Conservation (phyloP, 2,113 vertebrate genomes). For the Taurulus bubalis region DNA sequence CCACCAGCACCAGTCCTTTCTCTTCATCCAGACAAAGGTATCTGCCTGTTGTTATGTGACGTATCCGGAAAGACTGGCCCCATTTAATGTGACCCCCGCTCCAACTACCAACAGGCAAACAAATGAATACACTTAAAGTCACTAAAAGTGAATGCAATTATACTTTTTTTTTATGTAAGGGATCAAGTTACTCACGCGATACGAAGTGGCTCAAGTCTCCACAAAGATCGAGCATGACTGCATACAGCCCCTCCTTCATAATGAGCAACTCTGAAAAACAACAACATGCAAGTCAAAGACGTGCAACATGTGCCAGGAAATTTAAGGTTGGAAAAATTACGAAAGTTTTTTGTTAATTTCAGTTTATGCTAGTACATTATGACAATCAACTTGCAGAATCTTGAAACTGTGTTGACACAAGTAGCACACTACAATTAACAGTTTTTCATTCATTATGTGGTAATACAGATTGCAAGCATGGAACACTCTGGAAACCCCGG, state of each 20-base stretch:
- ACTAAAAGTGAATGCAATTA: background rate
- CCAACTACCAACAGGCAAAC: constrained; percentile 80
- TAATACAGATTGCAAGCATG: background rate
- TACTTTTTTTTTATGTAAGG: background rate
- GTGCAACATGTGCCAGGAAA: background rate
- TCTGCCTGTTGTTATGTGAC: constrained; percentile 92
- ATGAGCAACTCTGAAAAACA: constrained; percentile 85
- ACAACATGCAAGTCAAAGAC: constrained; percentile 3
- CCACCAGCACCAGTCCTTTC: constrained; percentile 89
- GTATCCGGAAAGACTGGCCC: constrained; percentile 91
- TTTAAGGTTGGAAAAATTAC: background rate
- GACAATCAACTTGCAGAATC: background rate
- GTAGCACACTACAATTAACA: background rate
- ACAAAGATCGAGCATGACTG: constrained; percentile 92
- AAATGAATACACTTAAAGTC: background rate
- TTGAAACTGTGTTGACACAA: background rate
- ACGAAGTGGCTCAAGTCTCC: constrained; percentile 91
- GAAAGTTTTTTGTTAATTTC: background rate
- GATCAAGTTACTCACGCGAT: constrained; percentile 83
- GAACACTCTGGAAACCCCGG: background rate
- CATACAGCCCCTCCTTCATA: constrained; percentile 93
- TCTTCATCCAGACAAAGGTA: constrained; percentile 92
- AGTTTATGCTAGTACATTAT: background rate
- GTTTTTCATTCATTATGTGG: background rate
- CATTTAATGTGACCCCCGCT: constrained; percentile 93